A percentile compares a stretch with the other conserved stretches of the same genome.
Conservation (phyloP, 2,113 vertebrate species). For the Malurus elegans region DNA sequence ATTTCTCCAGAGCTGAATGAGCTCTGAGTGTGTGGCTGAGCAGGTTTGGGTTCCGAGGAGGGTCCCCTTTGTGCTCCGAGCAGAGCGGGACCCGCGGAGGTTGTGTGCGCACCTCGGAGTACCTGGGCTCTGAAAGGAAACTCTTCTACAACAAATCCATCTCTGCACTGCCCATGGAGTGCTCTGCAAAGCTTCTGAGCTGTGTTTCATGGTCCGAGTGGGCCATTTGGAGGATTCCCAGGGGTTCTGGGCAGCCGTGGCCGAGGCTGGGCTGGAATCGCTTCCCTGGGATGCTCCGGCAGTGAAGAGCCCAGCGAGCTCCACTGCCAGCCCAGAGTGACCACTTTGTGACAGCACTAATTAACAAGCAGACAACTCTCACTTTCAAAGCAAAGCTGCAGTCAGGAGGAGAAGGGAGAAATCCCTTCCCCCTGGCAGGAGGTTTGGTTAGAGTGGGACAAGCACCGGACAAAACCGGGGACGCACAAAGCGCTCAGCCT, state of each 20-base stretch:
- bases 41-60: neutral
- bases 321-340: neutral
- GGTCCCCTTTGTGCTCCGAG: fast-evolving
- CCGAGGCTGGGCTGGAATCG: neutral
- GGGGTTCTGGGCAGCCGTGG: neutral
- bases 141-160: neutral
- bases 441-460: slow-evolving; percentile 28
- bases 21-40: neutral
- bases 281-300: neutral
- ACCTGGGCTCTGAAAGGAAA: slow-evolving; percentile 6
- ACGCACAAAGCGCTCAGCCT: neutral
- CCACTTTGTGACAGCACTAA: slow-evolving; percentile 18
- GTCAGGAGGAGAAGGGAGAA: slow-evolving; percentile 41
- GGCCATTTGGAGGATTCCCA: neutral
- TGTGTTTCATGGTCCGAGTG: neutral
- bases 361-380: slow-evolving; percentile 28
- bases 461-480: neutral
- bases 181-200: neutral
- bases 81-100: neutral
- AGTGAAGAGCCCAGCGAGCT: neutral
- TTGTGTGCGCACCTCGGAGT: neutral
- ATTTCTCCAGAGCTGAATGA: neutral
- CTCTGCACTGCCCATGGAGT: neutral
- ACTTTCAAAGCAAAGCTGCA: slow-evolving; percentile 31
- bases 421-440: slow-evolving; percentile 28